Conservation (phyloP, 92 coral and sea anemone genomes). For the Blastomussa wellsi region DNA sequence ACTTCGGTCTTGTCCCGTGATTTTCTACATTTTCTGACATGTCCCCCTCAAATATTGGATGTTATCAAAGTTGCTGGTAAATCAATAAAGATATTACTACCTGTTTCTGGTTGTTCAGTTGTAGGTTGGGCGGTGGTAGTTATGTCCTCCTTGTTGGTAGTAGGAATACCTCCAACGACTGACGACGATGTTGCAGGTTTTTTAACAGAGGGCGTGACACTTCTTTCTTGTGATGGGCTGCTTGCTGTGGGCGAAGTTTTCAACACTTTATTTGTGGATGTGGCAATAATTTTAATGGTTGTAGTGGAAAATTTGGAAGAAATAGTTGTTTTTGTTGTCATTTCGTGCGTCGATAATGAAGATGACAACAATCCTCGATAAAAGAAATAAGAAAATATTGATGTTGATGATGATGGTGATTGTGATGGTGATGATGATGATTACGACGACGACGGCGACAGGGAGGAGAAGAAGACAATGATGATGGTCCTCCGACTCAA, state of each 20-base stretch:
- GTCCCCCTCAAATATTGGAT: too few species aligned
- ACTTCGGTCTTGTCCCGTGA: too few species aligned
- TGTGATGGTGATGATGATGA: too few species aligned
- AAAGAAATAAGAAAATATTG: neutral
- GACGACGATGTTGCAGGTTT: neutral
- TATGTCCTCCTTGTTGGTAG: neutral
- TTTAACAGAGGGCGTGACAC: neutral
- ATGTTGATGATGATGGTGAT: neutral
- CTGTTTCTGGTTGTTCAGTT: neutral
- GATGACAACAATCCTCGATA: neutral
- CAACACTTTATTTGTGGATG: neutral
- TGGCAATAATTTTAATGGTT: neutral
- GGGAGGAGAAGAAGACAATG: too few species aligned
- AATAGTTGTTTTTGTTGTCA: neutral
- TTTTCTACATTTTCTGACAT: too few species aligned
- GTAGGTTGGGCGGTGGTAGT: neutral
- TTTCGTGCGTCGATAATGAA: neutral
- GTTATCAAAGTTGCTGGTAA: neutral
- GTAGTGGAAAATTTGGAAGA: neutral
- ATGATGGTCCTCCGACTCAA: too few species aligned
- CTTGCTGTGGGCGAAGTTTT: neutral
- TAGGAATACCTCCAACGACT: neutral
- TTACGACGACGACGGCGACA: too few species aligned
- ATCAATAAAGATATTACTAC: neutral
- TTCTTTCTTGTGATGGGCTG: neutral